These are phyloP conservation scores for Lepidocolaptes lacrymiger DNA, from an alignment of 2,797 vertebrate genomes.

Conservation along the genomic window DNA sequence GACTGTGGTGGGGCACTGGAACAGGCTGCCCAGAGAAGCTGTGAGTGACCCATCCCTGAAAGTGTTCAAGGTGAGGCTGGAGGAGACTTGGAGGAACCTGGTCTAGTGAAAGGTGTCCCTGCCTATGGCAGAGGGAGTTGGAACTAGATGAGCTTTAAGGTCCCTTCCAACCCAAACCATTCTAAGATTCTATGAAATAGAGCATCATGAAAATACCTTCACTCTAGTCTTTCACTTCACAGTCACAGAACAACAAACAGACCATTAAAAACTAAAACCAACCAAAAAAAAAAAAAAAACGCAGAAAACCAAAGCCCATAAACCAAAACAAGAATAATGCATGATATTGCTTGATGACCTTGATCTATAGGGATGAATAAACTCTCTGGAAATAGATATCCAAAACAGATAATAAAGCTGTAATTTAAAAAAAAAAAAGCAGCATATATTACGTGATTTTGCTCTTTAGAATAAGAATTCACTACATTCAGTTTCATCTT, in stretches of 20 bases:
- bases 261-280: neutral
- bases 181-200: neutral
- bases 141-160: neutral
- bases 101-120: neutral
- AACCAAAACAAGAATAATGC: neutral
- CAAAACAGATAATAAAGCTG: neutral
- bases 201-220: neutral
- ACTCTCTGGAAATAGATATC: neutral
- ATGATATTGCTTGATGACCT: fast-evolving
- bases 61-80: neutral
- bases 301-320: neutral
- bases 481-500: neutral
- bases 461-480: neutral
- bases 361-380: neutral
- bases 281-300: too few relatives aligned
- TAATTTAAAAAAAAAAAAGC: neutral
- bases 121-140: fast-evolving
- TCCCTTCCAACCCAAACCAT: neutral
- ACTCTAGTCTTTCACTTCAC: neutral
- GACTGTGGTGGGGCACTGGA: neutral
- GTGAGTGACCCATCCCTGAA: too few relatives aligned
- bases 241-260: neutral
- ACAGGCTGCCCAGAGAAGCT: neutral
- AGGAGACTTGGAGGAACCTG: neutral
- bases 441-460: neutral